Evolutionary conservation across 2,888 invertebrate species (phyloP), one percentile per base, ranked within the genome.

Genomic region (Acanthopleura granulata): DNA sequence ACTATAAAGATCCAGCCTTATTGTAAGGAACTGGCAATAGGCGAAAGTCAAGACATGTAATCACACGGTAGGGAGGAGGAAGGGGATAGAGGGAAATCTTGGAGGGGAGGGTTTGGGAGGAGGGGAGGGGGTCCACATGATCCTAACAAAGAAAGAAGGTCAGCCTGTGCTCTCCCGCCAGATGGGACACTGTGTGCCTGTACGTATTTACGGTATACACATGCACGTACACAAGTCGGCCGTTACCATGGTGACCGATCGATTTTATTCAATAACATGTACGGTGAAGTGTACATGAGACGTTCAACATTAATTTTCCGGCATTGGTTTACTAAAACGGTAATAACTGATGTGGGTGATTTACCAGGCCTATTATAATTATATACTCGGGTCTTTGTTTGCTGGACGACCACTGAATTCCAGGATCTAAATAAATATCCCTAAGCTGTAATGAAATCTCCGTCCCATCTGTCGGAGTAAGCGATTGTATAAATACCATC

Each of bases 181-280:
- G 66, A 66, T 66, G 66, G 66, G 66, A 66, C 66, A 66, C 22
- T 25, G 29, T 27, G 25, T 6, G 29, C 27, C 66, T 66, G 25
- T 66, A 66, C 57, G 22, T 66, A 66, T 66, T 66, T 66, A 27
- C 22, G 66, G 66, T 66, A 66, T 66, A 66, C 66, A 22, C 66
- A 66, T 66, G 66, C 66, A 66, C 66, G 66, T 66, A 66, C 66
- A 66, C 66, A 66, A 66, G 12, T 25, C 66, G 1, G 16, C 66
- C 29, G 66, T 66, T 27, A 27, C 66, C 66, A 66, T 66, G 66
- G 66, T 1, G 22, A 66, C 66, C 12, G 22, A 66, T 66, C 66
- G 66, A 66, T 66, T 66, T 66, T 66, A 66, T 66, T 66, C 66
- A 66, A 66, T 66, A 66, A 66, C 66, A 66, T 66, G 66, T 66